These are phyloP conservation scores for Hydrotaea diabolus DNA, from an alignment of 2,888 invertebrate genomes.

Conservation along the genomic window DNA sequence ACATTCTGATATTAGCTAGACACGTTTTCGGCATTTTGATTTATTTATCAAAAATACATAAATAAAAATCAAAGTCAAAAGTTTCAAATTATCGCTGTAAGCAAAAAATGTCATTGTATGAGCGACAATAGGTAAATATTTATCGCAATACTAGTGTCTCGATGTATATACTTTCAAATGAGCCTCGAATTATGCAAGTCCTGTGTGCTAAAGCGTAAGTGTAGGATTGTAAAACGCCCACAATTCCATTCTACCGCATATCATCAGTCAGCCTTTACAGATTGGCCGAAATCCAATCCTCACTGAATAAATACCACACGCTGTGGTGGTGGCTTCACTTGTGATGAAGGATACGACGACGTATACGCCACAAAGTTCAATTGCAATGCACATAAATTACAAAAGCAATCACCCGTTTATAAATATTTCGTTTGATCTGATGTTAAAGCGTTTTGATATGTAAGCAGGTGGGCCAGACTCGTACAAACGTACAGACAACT, in stretches of 20 bases:
- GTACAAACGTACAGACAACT: not conserved
- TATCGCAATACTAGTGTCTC: too few relatives aligned
- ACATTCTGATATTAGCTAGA: too few relatives aligned
- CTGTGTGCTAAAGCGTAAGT: too few relatives aligned
- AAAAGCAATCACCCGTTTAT: conserved; percentile 29
- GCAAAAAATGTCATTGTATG: too few relatives aligned
- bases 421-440: not conserved
- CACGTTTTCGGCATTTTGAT: too few relatives aligned
- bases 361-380: conserved; percentile 30
- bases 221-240: not conserved
- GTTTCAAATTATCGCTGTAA: too few relatives aligned
- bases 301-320: not conserved
- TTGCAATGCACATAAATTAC: conserved; percentile 35
- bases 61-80: too few relatives aligned
- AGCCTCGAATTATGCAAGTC: too few relatives aligned
- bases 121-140: too few relatives aligned
- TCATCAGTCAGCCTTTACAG: not conserved
- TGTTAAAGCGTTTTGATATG: not conserved
- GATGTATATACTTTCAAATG: too few relatives aligned
- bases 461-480: not conserved
- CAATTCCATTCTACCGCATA: not conserved
- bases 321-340: conserved; percentile 2
- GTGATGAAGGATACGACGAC: not conserved
- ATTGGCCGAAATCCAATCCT: not conserved
- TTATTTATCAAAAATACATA: too few relatives aligned